These are phyloP conservation scores for Eonycteris spelaea DNA, from an alignment of 2,113 vertebrate genomes.

Conservation along the genomic window DNA sequence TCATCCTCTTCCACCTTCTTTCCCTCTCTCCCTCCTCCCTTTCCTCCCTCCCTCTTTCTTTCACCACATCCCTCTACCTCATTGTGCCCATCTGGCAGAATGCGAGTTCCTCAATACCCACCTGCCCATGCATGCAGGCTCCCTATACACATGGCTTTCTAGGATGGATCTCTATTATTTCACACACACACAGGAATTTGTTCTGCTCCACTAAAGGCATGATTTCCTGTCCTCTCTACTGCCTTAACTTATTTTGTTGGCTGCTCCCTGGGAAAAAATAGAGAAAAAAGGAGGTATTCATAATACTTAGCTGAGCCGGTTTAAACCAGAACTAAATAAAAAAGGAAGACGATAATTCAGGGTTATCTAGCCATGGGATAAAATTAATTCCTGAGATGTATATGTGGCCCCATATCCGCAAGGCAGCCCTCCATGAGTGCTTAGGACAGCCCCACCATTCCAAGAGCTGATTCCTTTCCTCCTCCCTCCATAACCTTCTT, in stretches of 20 bases:
- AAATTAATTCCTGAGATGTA: neutral
- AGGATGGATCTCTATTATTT: constrained; percentile 69
- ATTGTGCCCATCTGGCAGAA: constrained; percentile 20
- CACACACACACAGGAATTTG: constrained; percentile 47
- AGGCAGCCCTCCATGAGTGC: neutral
- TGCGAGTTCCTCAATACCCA: neutral
- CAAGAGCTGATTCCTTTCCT: neutral
- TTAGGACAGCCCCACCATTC: neutral
- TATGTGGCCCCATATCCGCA: neutral
- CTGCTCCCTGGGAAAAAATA: constrained; percentile 42
- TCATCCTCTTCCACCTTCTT: neutral
- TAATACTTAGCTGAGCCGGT: constrained; percentile 3
- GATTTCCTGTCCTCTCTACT: constrained; percentile 57
- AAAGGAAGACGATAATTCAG: neutral
- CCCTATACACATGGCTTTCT: constrained; percentile 35
- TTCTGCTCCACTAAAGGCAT: constrained; percentile 60
- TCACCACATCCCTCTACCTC: constrained; percentile 51
- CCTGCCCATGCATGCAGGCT: neutral
- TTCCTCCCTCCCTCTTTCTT: no score
- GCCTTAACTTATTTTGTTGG: constrained; percentile 8
- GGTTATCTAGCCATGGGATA: neutral
- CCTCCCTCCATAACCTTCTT: neutral
- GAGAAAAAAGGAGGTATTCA: neutral
- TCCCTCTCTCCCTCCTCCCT: no score
- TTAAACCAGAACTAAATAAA: neutral